A percentile compares a stretch with the other conserved stretches of the same genome.
Conservation (phyloP, 2,113 vertebrate species). For the Tautogolabrus adspersus region DNA sequence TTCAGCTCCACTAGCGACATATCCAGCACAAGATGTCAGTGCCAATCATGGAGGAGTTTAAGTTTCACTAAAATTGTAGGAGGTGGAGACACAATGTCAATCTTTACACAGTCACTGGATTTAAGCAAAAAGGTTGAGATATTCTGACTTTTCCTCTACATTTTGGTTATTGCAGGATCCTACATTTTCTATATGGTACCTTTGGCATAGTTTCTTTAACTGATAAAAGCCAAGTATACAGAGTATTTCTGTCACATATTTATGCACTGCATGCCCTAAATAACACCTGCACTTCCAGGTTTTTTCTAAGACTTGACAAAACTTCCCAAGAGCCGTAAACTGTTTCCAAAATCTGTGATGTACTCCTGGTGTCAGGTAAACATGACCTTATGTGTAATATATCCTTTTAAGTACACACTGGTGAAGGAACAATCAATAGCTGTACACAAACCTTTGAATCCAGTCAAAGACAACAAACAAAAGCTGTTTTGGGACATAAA, state of each 20-base stretch:
- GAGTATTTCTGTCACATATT: constrained; percentile 9
- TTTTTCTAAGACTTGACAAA: not conserved
- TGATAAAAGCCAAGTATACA: not conserved
- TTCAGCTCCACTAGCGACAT: no score
- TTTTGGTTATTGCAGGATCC: not conserved
- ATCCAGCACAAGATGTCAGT: no score
- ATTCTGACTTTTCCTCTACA: no score
- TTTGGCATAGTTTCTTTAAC: not conserved
- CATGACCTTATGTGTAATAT: constrained; percentile 1
- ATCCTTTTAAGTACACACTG: constrained; percentile 8
- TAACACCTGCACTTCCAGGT: not conserved
- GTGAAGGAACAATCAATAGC: not conserved
- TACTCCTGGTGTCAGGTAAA: not conserved
- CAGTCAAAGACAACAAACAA: constrained; percentile 15
- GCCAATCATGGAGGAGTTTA: no score
- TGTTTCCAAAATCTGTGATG: not conserved
- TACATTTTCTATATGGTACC: not conserved
- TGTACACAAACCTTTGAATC: constrained; percentile 12
- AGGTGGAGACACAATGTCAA: no score
- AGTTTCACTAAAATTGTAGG: no score
- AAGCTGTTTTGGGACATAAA: not conserved
- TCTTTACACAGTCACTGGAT: not conserved
- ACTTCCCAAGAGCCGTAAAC: not conserved
- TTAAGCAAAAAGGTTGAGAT: not conserved
- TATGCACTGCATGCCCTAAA: constrained; percentile 1